phyloP scores from a whole-genome alignment of 2,888 invertebrate genomes.

The Stegophylla sp. region DNA sequence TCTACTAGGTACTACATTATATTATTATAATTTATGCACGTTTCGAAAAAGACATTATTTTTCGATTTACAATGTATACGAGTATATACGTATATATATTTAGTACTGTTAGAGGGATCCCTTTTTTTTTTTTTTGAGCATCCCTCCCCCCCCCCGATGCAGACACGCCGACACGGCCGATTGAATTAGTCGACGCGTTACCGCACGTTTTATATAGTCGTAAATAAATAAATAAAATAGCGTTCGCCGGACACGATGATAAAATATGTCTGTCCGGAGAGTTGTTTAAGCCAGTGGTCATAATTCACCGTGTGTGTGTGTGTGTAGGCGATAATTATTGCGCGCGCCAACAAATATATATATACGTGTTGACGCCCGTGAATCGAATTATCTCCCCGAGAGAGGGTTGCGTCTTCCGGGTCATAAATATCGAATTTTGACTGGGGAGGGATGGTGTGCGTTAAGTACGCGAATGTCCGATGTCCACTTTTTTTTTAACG shows the following conservation, averaged over 20 bases:
- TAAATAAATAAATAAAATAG: neutral
- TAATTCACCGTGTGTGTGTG: no score
- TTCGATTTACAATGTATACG: no score
- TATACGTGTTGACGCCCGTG: slow-evolving; percentile 34
- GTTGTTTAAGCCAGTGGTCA: slow-evolving; percentile 1
- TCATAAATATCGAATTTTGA: slow-evolving; percentile 53
- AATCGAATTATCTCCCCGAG: slow-evolving; percentile 45
- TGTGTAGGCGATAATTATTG: no score
- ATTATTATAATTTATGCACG: no score
- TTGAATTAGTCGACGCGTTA: slow-evolving; percentile 42
- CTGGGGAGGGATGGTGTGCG: neutral
- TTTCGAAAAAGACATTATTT: no score
- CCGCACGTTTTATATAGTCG: neutral
- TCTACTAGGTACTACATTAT: no score
- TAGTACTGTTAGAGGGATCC: no score
- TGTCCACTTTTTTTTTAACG: slow-evolving; percentile 30
- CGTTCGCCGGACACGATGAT: slow-evolving; percentile 18
- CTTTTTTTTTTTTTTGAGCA: slow-evolving; percentile 5
- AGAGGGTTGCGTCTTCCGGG: slow-evolving; percentile 43
- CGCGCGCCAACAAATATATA: slow-evolving; percentile 37
- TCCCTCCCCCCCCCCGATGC: slow-evolving; percentile 10
- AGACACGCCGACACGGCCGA: slow-evolving; percentile 10
- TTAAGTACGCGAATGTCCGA: neutral
- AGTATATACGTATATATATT: no score
- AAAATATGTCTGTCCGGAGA: slow-evolving; percentile 54